Percentiles rank a stretch among this genome's conserved stretches.
Conservation (phyloP, 2,113 vertebrate genomes). For the Oreotrochilus melanogaster region DNA sequence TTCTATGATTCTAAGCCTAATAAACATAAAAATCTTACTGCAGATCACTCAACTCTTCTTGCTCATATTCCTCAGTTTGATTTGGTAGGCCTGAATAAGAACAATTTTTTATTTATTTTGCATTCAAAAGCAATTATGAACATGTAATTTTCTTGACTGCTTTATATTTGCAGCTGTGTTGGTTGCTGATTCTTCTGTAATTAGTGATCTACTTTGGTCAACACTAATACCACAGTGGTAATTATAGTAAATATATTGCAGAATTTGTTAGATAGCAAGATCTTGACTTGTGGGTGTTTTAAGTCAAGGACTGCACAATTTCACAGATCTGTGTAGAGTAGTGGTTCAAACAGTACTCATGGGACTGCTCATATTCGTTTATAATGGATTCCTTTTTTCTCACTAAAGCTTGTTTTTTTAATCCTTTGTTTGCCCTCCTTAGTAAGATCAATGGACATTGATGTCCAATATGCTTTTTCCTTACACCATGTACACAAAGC, state of each 20-base stretch:
- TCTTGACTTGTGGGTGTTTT: conserved; percentile 15
- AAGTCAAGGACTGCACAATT: background rate
- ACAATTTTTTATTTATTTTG: background rate
- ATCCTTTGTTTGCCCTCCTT: background rate
- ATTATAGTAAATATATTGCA: conserved; percentile 8
- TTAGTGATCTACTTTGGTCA: conserved; percentile 30
- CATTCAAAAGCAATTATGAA: background rate
- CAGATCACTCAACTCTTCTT: conserved; percentile 7
- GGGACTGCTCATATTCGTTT: background rate
- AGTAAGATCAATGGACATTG: background rate
- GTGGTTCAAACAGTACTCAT: background rate
- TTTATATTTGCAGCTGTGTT: conserved; percentile 53
- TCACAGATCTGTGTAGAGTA: background rate
- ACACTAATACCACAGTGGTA: background rate
- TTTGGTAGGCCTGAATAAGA: background rate
- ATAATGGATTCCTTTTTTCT: conserved; percentile 10
- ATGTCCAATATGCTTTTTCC: background rate
- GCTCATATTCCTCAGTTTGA: background rate
- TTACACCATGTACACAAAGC: background rate
- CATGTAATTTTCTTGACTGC: conserved; percentile 41
- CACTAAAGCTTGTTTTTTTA: background rate
- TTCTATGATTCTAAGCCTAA: background rate
- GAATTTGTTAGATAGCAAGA: conserved; percentile 9
- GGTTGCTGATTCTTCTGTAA: conserved; percentile 43
- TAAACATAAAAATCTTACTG: background rate